Evolutionary conservation across 2,113 vertebrate genomes (phyloP).

Genomic region (Ctenodactylus gundi): DNA sequence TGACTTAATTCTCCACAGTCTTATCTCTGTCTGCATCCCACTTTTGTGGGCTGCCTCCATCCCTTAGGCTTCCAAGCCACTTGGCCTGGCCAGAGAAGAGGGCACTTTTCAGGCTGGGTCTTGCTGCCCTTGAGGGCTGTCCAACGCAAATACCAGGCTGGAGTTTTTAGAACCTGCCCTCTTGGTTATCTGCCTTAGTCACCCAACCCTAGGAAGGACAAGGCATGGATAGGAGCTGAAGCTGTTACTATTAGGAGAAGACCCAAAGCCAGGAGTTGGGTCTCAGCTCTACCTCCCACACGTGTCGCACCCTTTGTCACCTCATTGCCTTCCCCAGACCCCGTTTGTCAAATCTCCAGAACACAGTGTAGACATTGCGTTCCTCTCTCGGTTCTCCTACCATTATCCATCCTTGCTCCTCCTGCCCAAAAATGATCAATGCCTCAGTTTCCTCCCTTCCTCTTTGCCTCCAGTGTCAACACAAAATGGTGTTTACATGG

Average conservation of each 20-base stretch:
- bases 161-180: background rate
- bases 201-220: background rate
- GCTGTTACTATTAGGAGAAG: background rate
- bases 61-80: constrained; percentile 82
- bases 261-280: background rate
- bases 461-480: background rate
- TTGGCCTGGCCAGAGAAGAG: constrained; percentile 81
- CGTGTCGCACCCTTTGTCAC: background rate
- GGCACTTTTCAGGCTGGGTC: background rate
- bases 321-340: background rate
- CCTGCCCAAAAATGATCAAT: too few relatives aligned
- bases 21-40: background rate
- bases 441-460: too few relatives aligned
- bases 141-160: background rate
- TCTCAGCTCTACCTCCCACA: background rate
- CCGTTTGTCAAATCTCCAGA: background rate
- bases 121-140: background rate
- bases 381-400: background rate
- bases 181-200: background rate
- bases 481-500: background rate
- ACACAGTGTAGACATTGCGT: too few relatives aligned
- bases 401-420: background rate
- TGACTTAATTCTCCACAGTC: too few relatives aligned
- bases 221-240: background rate
- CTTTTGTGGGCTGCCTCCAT: background rate